These are phyloP conservation scores for Sphaerophoria rueppellii DNA, from an alignment of 2,888 invertebrate genomes.

Conservation along the genomic window DNA sequence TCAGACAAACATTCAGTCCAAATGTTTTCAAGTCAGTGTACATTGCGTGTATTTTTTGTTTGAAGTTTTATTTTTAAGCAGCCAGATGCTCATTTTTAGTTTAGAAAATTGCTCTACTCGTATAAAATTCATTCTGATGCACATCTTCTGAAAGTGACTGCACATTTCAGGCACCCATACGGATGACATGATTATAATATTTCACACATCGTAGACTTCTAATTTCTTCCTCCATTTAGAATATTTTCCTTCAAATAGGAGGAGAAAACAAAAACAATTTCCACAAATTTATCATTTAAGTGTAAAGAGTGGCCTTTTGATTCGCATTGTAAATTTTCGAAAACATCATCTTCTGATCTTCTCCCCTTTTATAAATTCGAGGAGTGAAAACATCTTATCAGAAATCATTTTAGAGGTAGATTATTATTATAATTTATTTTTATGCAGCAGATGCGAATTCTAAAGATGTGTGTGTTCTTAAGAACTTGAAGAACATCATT, in stretches of 20 bases:
- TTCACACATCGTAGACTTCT: conserved; percentile 7
- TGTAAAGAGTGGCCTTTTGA: conserved; percentile 24
- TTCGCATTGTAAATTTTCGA: conserved; percentile 31
- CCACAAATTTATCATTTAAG: conserved; percentile 6
- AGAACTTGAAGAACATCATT: conserved; percentile 56
- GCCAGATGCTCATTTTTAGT: conserved; percentile 11
- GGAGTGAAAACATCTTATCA: neutral
- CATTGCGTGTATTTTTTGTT: neutral
- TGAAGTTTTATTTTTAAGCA: conserved; percentile 16
- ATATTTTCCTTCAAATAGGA: neutral
- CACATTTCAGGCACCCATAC: neutral
- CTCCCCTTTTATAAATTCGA: neutral
- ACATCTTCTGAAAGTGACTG: neutral
- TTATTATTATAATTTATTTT: neutral
- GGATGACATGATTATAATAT: neutral
- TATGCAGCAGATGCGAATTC: conserved; percentile 21
- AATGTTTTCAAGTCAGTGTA: neutral
- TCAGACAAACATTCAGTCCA: neutral
- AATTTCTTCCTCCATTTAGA: neutral
- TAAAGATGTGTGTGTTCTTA: conserved; percentile 29
- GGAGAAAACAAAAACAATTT: neutral
- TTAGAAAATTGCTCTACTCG: neutral
- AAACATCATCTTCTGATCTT: neutral
- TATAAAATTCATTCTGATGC: neutral
- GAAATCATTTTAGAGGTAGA: conserved; percentile 16